A percentile compares a stretch with the other conserved stretches of the same genome.
These are phyloP conservation scores for Sebastes schlegelii DNA, from an alignment of 2,113 vertebrate species.

Conservation along the genomic window DNA sequence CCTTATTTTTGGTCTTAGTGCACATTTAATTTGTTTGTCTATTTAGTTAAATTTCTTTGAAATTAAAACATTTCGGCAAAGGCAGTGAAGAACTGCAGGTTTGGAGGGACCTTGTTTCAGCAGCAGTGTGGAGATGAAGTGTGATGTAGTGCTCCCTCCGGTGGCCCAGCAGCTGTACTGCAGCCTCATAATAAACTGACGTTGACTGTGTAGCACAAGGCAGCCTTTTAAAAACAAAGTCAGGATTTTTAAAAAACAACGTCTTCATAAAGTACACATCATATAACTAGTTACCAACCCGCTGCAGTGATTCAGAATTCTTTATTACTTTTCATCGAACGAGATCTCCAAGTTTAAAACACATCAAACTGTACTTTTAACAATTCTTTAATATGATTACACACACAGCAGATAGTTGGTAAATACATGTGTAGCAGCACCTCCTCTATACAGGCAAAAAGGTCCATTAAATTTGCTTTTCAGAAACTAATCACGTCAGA, in stretches of 20 bases:
- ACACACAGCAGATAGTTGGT: constrained; percentile 15
- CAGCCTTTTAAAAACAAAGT: no score
- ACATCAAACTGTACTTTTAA: constrained; percentile 8
- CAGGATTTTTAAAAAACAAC: not conserved
- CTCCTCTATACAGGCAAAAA: not conserved
- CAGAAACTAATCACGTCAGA: not conserved
- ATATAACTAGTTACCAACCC: not conserved
- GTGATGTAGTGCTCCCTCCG: constrained; percentile 22
- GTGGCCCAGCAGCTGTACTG: constrained; percentile 2
- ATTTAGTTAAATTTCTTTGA: not conserved
- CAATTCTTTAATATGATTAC: not conserved
- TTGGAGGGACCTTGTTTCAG: not conserved
- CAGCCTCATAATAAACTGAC: not conserved
- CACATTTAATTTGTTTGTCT: not conserved
- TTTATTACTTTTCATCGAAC: constrained; percentile 57
- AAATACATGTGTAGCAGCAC: not conserved
- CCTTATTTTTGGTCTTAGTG: not conserved
- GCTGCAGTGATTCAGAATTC: constrained; percentile 12
- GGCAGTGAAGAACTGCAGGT: not conserved
- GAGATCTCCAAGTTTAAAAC: constrained; percentile 20
- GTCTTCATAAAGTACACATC: not conserved
- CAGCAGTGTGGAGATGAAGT: not conserved
- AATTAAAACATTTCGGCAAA: not conserved
- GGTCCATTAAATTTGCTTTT: not conserved
- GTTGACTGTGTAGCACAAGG: not conserved